Evolutionary conservation across 2,797 vertebrate genomes (phyloP).

Genomic region (Spizella passerina): DNA sequence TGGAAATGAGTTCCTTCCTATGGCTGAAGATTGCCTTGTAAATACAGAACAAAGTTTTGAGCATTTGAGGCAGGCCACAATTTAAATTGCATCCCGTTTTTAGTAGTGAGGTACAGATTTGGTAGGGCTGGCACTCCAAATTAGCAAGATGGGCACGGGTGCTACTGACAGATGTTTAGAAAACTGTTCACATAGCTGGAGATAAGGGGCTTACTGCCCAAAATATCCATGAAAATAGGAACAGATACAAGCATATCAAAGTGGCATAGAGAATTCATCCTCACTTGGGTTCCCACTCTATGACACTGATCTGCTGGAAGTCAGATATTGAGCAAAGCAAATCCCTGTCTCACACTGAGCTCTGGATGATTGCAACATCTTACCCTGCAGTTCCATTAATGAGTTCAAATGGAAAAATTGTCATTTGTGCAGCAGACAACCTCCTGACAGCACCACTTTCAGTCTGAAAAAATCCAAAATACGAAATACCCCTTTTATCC

Average conservation of each 20-base stretch:
- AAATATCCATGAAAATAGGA: neutral
- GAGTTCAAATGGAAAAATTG: neutral
- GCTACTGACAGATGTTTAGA: conserved; percentile 42
- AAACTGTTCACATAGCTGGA: conserved; percentile 24
- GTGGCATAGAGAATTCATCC: neutral
- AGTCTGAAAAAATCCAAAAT: neutral
- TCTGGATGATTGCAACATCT: neutral
- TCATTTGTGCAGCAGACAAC: neutral
- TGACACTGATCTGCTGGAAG: neutral
- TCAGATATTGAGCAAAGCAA: neutral
- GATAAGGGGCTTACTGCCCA: conserved; percentile 25
- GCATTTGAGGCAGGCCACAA: neutral
- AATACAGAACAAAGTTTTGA: neutral
- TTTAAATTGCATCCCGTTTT: neutral
- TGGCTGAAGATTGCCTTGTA: neutral
- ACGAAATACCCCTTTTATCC: neutral
- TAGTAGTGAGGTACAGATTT: neutral
- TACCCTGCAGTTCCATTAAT: neutral
- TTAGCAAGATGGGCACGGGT: conserved; percentile 11
- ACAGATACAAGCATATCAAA: neutral
- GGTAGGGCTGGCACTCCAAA: neutral
- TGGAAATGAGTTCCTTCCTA: conserved; percentile 19
- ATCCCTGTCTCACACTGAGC: neutral
- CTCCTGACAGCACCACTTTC: neutral
- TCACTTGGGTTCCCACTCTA: neutral